A percentile compares a stretch with the other conserved stretches of the same genome.
Evolutionary conservation across 2,888 invertebrate species (phyloP).

Genomic region (Dasysyrphus tricinctus): DNA sequence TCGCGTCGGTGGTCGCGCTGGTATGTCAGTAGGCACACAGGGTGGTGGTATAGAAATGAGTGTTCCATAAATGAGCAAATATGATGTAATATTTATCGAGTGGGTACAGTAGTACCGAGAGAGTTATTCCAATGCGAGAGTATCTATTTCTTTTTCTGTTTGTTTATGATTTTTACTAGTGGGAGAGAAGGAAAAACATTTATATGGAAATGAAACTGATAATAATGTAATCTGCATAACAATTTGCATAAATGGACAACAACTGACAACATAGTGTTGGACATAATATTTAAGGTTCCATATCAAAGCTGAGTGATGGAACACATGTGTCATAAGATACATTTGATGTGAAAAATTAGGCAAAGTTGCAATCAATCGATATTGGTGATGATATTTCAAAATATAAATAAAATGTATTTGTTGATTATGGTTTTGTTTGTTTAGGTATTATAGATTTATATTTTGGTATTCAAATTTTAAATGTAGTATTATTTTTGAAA

Average conservation of each 20-base stretch:
- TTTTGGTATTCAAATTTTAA: too few species aligned
- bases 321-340: neutral
- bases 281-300: constrained; percentile 44
- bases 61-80: constrained; percentile 11
- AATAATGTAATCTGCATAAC: constrained; percentile 50
- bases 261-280: constrained; percentile 48
- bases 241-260: constrained; percentile 62
- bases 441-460: too few species aligned
- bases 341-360: neutral
- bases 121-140: neutral
- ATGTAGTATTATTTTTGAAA: too few species aligned
- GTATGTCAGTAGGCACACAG: neutral
- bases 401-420: neutral
- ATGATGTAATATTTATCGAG: constrained; percentile 10
- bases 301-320: constrained; percentile 12
- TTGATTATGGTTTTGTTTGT: too few species aligned
- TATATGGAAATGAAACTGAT: constrained; percentile 18
- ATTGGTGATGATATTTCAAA: neutral
- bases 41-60: constrained; percentile 10
- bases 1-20: neutral
- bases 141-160: neutral
- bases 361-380: neutral
- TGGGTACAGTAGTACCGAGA: constrained; percentile 17
- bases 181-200: constrained; percentile 4
- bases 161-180: neutral